A percentile compares a stretch with the other conserved stretches of the same genome.
Conservation (phyloP, 2,888 invertebrate species). For the Cryptophagus acutangulus region DNA sequence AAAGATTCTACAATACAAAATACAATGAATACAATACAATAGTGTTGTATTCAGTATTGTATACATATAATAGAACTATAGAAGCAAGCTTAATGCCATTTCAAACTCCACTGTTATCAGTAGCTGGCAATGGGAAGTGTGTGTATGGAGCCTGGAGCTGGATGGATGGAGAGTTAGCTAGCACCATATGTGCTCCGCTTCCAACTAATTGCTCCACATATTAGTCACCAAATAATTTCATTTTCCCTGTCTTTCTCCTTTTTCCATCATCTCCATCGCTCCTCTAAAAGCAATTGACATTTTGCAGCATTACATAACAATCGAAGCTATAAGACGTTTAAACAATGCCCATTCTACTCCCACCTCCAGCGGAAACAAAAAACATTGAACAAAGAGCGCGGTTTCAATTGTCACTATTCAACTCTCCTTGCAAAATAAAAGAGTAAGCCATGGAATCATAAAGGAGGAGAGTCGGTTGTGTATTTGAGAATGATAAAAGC, state of each 20-base stretch:
- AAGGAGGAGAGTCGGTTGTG: conserved; percentile 35
- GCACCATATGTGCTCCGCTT: conserved; percentile 3
- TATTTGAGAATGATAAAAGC: conserved; percentile 45
- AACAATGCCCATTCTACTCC: conserved; percentile 44
- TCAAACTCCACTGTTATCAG: conserved; percentile 48
- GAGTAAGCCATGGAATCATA: conserved; percentile 41
- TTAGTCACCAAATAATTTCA: no score
- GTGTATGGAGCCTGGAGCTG: conserved; percentile 15
- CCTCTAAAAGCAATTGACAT: conserved; percentile 39
- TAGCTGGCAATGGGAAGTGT: conserved; percentile 28
- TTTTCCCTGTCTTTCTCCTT: no score
- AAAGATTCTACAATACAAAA: conserved; percentile 49
- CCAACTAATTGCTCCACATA: conserved; percentile 7
- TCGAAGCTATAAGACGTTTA: conserved; percentile 44
- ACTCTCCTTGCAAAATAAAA: conserved; percentile 42
- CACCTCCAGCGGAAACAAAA: conserved; percentile 45
- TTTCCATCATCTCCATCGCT: no score
- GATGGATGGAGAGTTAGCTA: no score
- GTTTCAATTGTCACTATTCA: conserved; percentile 47
- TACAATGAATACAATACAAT: conserved; percentile 47
- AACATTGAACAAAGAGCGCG: conserved; percentile 43
- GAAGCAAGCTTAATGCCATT: conserved; percentile 49
- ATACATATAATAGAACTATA: conserved; percentile 49
- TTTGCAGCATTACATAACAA: conserved; percentile 42
- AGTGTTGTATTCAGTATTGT: conserved; percentile 49